Percentiles rank a stretch among this genome's conserved stretches.
Conservation (phyloP, 1,140 invertebrate species). For the Caerostris darwini region DNA sequence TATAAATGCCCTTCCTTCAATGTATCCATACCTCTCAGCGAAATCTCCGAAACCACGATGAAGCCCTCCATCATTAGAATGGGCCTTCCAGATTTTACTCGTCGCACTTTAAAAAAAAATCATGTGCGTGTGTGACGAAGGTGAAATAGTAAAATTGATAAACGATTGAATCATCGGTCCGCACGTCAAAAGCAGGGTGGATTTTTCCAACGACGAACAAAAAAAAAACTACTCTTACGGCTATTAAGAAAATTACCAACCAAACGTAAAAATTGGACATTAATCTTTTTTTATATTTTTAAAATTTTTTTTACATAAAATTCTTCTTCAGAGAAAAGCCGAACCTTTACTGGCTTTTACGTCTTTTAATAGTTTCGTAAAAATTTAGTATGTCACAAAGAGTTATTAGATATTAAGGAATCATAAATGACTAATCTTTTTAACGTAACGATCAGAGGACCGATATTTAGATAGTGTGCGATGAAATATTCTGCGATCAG, state of each 20-base stretch:
- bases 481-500: neutral
- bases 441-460: neutral
- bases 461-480: too few species aligned
- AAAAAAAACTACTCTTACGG: neutral
- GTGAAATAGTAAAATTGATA: constrained; percentile 35
- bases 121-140: neutral
- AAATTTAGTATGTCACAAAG: constrained; percentile 37
- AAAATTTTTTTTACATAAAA: too few species aligned
- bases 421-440: neutral
- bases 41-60: neutral
- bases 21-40: neutral
- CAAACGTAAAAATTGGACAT: constrained; percentile 9
- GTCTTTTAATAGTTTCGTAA: neutral
- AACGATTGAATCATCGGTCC: constrained; percentile 1
- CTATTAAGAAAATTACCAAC: constrained; percentile 46
- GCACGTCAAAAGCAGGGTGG: neutral
- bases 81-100: neutral
- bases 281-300: constrained; percentile 55
- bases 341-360: neutral
- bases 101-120: neutral
- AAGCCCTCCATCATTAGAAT: neutral
- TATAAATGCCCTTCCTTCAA: neutral
- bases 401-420: neutral
- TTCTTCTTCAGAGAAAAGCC: neutral
- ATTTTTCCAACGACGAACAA: neutral